Base-by-base conservation (phyloP, 2,113 vertebrate species). In the Siniperca chuatsi region DNA sequence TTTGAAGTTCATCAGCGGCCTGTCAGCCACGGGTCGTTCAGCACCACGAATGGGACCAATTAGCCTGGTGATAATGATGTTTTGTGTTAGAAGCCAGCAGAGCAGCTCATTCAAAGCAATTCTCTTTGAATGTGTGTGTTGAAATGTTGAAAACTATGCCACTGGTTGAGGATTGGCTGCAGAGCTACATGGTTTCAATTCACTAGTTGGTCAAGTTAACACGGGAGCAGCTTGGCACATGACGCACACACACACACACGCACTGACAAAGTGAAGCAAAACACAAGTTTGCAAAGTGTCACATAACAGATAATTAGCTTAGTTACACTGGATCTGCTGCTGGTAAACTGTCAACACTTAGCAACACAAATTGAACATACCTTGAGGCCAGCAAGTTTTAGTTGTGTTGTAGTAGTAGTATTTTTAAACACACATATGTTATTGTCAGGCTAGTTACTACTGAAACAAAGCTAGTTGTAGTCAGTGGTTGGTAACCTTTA, bases 61-160 rank as follows among this genome's bases (percentile, higher is more conserved):
- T 79, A 87, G 29, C 83, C 69, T 42, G 48, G 15, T 70, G 81
- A 50, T 92, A 69, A 86, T 87, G 57, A 65, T 73, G 66, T 81
- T 81, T 77, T 71, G 79, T 84, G 54, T 78, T 62, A 44, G 60
- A 81, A 57, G 68, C 50, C 82, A 87, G 68, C 4, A 20, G 75
- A 82, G 71, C 50, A 21, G 52, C 69, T 61, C 44, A 25, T 23
- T 67, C 78, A 33, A 29, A 68, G 46, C 42, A 18, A 20, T 52
- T 75, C 25, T 75, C 44, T 50, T 10, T 42, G 40, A 25, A 8
- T 72, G 64, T 37, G 65, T 40, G 55, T 72, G 48, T 54, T 44
- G 44, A 55, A 67, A 50, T 61, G 46, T 35, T 35, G 50, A 78
- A 64, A 86, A 62, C 29, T 57, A 44, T 77, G 69, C 65, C 81